Evolutionary conservation across 2,797 vertebrate species (phyloP), one percentile per base, ranked within the genome.

Genomic region (Thamnophis elegans): DNA sequence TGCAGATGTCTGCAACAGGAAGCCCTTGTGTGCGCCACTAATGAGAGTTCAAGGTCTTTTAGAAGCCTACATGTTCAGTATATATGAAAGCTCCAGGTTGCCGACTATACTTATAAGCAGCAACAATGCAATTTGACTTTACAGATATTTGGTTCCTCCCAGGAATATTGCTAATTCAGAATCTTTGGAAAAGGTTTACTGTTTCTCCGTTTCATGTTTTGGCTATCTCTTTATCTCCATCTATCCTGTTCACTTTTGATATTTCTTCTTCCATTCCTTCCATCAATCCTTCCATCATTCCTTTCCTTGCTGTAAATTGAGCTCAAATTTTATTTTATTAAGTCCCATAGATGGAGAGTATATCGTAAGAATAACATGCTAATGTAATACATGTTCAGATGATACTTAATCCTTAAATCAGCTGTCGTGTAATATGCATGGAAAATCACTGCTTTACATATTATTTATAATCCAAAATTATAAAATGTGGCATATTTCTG

Each of bases 381-480:
- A 14, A 91, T 56, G 25, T 82, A 91, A 89, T 90, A 62, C 58
- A 82, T 25, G 0, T 1, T 92, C 92, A 68, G 20, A 16, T 68
- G 32, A 68, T 85, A 92, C 51, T 58, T 91, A 56, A 92, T 93
- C 68, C 59, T 89, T 1, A 73, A 73, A 18, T 18, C 85, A 60
- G 54, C 53, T 85, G 25, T 86, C 89, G 28, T 26, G 42, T 26
- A 42, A 42, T 42, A 42, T 18, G 18, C 20, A 47, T 47, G 20
- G 36, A 25, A 82, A 82, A 82, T 47, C 4, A 47, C 42, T 90
- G n/a, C 54, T 32, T 90, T 89, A 16, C 68, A 68, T 92, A 59
- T 94, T 32, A 28, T 94, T 95, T 94, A 86, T 25, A 16, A 51
- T 32, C 47, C 36, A 78, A 42, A 78, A 42, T 85, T 92, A 42